phyloP scores from a whole-genome alignment of 2,888 invertebrate genomes.

The Euplagia quadripunctaria region DNA sequence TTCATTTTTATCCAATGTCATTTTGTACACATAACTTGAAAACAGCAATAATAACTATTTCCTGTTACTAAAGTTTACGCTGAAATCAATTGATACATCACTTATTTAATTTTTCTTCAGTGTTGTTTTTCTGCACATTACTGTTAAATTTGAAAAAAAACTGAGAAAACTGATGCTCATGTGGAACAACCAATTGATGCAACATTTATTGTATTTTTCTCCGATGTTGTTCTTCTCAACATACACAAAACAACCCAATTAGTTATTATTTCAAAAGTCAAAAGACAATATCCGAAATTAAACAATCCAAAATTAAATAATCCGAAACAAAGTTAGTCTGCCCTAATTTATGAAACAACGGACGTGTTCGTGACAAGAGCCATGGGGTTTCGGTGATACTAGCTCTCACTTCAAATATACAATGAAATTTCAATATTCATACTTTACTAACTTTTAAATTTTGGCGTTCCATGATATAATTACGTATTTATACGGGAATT shows the following conservation, averaged over 20 bases:
- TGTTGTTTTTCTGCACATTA: too few relatives aligned
- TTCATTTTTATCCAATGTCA: too few relatives aligned
- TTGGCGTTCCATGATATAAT: too few relatives aligned
- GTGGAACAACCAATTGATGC: too few relatives aligned
- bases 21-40: too few relatives aligned
- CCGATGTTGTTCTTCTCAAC: not conserved
- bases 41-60: too few relatives aligned
- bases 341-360: not conserved
- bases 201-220: not conserved
- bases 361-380: not conserved
- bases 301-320: constrained; percentile 20
- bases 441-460: not conserved
- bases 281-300: constrained; percentile 15
- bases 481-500: too few relatives aligned
- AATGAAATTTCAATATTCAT: not conserved
- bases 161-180: too few relatives aligned
- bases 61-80: too few relatives aligned
- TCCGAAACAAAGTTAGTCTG: constrained; percentile 16
- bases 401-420: not conserved
- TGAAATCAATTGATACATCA: too few relatives aligned
- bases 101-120: too few relatives aligned
- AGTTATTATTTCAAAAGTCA: not conserved
- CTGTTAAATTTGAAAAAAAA: too few relatives aligned
- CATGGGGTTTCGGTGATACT: not conserved
- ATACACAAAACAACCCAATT: not conserved